Base-by-base conservation (phyloP, 2,888 invertebrate genomes). In the Proisotoma minuta region DNA sequence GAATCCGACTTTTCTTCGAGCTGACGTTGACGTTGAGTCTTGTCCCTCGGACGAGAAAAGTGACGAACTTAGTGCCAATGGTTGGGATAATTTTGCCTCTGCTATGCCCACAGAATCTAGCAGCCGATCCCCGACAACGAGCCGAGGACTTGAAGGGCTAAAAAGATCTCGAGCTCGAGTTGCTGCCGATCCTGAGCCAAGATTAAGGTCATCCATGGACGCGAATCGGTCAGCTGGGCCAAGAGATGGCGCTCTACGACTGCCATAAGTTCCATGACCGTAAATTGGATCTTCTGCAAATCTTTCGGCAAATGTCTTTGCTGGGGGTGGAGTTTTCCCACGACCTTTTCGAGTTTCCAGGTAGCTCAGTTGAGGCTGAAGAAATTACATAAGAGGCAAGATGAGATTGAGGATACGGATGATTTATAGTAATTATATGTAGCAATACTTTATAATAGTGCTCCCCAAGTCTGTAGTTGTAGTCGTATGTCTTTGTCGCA, bases 401-500 rank as follows among this genome's bases (percentile, higher is more conserved):
- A n/a, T n/a, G n/a, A n/a, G n/a, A n/a, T n/a, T n/a, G n/a, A n/a
- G n/a, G n/a, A n/a, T n/a, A n/a, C n/a, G n/a, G n/a, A n/a, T n/a
- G n/a, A n/a, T n/a, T n/a, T n/a, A n/a, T n/a, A n/a, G n/a, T n/a
- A n/a, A n/a, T n/a, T n/a, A n/a, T n/a, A n/a, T n/a, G n/a, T n/a
- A n/a, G n/a, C n/a, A n/a, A n/a, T n/a, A n/a, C n/a, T n/a, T n/a
- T 69, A 59, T 68, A 68, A 59, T 68, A 68, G 60, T 70, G 69
- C 48, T 71, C 71, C 23, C 73, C 73, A 15, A 73, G 50, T 27
- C 87, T 85, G 15, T 34, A 90, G 78, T 90, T 91, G 78, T 88
- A 88, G 76, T 90, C 88, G 77, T 91, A 91, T 75, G 91, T 86
- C 78, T 87, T 87, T 27, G 90, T 90, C 75, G 89, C 83, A 70